Evolutionary conservation across 1,140 invertebrate genomes (phyloP).

Genomic region (Parasteatoda tepidariorum): DNA sequence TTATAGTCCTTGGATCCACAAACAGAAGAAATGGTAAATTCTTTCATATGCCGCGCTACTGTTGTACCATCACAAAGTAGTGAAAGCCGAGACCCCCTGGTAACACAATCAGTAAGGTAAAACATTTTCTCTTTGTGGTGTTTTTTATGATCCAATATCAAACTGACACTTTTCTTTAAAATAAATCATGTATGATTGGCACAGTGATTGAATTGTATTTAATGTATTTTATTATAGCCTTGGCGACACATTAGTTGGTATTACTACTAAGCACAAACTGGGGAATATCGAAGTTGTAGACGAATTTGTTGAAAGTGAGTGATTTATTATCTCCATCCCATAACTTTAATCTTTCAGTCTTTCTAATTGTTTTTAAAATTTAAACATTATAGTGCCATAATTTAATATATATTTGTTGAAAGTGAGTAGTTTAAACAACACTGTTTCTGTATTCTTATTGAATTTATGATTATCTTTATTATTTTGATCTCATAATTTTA

Average conservation of each 20-base stretch:
- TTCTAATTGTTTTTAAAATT: too few species aligned
- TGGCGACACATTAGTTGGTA: slow-evolving; percentile 66
- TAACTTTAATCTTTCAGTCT: too few species aligned
- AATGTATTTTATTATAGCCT: slow-evolving; percentile 23
- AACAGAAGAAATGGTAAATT: slow-evolving; percentile 63
- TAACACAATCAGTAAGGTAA: slow-evolving; percentile 60
- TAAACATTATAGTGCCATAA: too few species aligned
- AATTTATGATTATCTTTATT: too few species aligned
- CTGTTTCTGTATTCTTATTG: too few species aligned
- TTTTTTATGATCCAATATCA: neutral
- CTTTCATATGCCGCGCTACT: slow-evolving; percentile 71
- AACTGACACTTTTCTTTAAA: neutral
- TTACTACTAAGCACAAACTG: slow-evolving; percentile 67
- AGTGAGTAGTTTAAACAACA: too few species aligned
- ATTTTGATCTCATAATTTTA: too few species aligned
- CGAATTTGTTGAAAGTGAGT: slow-evolving; percentile 64
- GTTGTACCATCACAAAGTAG: slow-evolving; percentile 68
- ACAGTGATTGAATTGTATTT: neutral
- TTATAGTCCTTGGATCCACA: slow-evolving; percentile 58
- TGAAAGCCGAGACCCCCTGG: slow-evolving; percentile 11
- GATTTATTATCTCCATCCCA: too few species aligned
- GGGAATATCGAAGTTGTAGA: slow-evolving; percentile 66
- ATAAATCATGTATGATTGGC: neutral
- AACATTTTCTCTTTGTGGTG: neutral
- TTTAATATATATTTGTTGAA: too few species aligned